These are phyloP conservation scores for Hyppa rectilinea DNA, from an alignment of 2,888 invertebrate species.

Conservation along the genomic window DNA sequence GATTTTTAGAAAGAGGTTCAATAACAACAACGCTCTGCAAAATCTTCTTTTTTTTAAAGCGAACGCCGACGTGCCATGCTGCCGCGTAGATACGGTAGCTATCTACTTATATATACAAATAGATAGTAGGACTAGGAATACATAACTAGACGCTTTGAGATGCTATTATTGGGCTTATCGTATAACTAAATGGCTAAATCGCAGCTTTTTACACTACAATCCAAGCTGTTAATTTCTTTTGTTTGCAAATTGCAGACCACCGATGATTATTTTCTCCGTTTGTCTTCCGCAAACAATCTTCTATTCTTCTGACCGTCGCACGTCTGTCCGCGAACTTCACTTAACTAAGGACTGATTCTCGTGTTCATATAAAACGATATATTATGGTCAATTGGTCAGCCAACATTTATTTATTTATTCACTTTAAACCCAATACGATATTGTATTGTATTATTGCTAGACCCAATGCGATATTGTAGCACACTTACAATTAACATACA, in stretches of 20 bases:
- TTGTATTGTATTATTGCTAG: too few relatives aligned
- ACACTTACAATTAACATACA: too few relatives aligned
- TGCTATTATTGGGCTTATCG: constrained; percentile 2
- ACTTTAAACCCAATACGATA: too few relatives aligned
- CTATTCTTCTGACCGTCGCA: neutral
- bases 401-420: too few relatives aligned
- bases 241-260: neutral
- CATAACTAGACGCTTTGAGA: neutral
- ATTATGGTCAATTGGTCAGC: neutral
- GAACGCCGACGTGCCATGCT: neutral
- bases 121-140: neutral
- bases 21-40: too few relatives aligned
- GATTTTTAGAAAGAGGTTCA: too few relatives aligned
- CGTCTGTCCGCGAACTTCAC: neutral
- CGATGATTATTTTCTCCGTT: neutral
- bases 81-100: neutral
- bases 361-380: neutral
- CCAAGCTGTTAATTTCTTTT: neutral
- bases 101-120: neutral
- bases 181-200: neutral
- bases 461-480: too few relatives aligned
- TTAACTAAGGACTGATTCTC: neutral
- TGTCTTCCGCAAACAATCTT: neutral
- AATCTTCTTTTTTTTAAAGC: too few relatives aligned
- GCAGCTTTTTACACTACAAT: neutral